Conservation (phyloP, 1,140 invertebrate species). For the Pogonomyrmex barbatus region DNA sequence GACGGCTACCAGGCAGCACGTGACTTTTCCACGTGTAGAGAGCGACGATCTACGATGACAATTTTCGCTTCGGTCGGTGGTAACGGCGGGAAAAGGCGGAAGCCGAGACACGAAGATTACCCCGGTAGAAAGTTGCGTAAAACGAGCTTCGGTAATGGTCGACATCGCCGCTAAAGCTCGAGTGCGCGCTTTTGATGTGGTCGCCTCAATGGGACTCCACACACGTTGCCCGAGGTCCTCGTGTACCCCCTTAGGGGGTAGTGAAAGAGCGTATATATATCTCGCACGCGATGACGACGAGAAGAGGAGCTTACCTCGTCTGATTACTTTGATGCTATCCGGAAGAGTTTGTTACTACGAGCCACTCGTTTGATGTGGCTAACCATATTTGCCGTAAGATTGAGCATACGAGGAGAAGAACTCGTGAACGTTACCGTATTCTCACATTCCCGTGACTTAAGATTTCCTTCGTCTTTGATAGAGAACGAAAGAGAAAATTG, state of each 20-base stretch:
- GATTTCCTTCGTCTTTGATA: constrained; percentile 3
- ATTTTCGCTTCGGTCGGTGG: constrained; percentile 62
- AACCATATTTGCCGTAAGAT: constrained; percentile 71
- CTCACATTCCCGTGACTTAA: constrained; percentile 12
- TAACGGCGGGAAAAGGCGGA: constrained; percentile 56
- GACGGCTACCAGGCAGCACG: constrained; percentile 27
- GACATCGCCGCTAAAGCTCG: constrained; percentile 63
- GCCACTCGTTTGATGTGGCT: constrained; percentile 69
- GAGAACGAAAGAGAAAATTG: neutral
- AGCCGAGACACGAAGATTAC: constrained; percentile 56
- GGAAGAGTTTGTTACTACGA: constrained; percentile 67
- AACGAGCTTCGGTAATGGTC: constrained; percentile 66
- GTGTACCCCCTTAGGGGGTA: neutral
- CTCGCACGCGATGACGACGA: constrained; percentile 39
- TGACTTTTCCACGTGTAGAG: constrained; percentile 64
- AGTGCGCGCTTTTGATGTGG: constrained; percentile 71
- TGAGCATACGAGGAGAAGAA: constrained; percentile 62
- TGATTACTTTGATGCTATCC: constrained; percentile 68
- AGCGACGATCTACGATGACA: constrained; percentile 67
- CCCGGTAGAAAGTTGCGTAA: constrained; percentile 69
- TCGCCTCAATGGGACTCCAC: constrained; percentile 66
- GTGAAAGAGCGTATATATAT: constrained; percentile 28
- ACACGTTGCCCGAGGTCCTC: constrained; percentile 55
- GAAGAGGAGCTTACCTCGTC: constrained; percentile 66
- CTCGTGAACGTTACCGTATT: constrained; percentile 16